Conservation (phyloP, 2,888 invertebrate genomes). For the Eilema griseolum region DNA sequence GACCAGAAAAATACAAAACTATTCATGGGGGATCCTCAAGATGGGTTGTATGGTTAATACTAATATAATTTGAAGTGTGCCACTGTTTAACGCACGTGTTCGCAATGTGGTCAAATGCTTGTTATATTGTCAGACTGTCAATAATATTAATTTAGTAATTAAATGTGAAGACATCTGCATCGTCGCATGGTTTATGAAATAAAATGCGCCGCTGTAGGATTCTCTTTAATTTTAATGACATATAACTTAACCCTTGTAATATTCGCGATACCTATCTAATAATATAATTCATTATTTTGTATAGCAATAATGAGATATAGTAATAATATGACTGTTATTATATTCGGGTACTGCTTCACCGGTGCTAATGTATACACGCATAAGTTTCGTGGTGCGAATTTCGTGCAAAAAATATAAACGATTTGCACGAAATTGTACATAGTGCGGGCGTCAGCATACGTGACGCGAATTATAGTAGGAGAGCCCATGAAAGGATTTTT, state of each 20-base stretch:
- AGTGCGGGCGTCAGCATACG: no score
- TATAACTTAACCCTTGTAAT: not conserved
- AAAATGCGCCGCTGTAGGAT: slow-evolving; percentile 8
- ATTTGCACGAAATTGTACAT: no score
- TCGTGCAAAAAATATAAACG: no score
- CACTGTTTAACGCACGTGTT: no score
- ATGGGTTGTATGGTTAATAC: not conserved
- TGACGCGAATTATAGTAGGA: no score
- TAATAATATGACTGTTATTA: not conserved
- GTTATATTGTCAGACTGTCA: slow-evolving; percentile 6
- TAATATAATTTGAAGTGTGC: not conserved
- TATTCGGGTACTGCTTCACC: not conserved
- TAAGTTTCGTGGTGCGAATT: no score
- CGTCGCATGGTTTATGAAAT: slow-evolving; percentile 9
- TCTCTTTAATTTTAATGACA: not conserved
- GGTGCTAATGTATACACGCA: no score
- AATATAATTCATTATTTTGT: not conserved
- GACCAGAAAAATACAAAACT: not conserved
- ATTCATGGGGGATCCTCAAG: not conserved
- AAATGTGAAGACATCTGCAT: not conserved
- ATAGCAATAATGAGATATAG: not conserved
- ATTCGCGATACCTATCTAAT: slow-evolving; percentile 8
- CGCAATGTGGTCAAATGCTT: not conserved
- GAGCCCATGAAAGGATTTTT: no score
- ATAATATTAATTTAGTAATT: slow-evolving; percentile 3